Evolutionary conservation across 53 echinoderm and acorn worm genomes (phyloP).

Genomic region (Hippasteria phrygiana): DNA sequence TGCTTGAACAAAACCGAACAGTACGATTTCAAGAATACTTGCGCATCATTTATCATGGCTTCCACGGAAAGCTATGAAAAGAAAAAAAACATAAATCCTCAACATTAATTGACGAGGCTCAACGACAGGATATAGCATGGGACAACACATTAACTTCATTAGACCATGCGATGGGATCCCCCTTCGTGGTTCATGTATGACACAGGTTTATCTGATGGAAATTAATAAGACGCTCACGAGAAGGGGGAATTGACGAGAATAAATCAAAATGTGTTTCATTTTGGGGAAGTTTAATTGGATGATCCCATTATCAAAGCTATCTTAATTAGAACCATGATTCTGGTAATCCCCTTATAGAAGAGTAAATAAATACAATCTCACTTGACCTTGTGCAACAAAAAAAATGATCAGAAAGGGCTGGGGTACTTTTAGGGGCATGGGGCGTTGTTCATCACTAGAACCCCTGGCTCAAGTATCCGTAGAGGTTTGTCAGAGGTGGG

Average conservation of each 20-base stretch:
- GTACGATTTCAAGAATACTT: no score
- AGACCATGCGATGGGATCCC: not conserved
- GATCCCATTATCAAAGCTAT: constrained; percentile 25
- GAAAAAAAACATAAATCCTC: no score
- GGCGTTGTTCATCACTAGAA: no score
- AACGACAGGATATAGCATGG: not conserved
- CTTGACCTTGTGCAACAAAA: no score
- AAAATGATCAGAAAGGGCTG: no score
- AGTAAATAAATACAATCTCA: not conserved
- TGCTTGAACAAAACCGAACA: no score
- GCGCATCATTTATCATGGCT: not conserved
- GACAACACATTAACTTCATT: constrained; percentile 9
- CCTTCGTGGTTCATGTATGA: no score
- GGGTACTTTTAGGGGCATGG: no score
- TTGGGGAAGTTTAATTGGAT: constrained; percentile 7
- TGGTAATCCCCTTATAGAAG: not conserved
- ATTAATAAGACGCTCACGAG: no score
- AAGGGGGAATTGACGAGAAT: no score
- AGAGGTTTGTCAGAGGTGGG: no score
- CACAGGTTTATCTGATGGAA: not conserved
- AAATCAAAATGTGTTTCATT: not conserved
- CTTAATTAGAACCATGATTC: not conserved
- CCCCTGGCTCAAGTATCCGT: no score
- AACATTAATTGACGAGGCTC: not conserved
- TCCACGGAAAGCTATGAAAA: not conserved